Conservation (phyloP, 2,888 invertebrate genomes). For the Erpobdella octoculata region DNA sequence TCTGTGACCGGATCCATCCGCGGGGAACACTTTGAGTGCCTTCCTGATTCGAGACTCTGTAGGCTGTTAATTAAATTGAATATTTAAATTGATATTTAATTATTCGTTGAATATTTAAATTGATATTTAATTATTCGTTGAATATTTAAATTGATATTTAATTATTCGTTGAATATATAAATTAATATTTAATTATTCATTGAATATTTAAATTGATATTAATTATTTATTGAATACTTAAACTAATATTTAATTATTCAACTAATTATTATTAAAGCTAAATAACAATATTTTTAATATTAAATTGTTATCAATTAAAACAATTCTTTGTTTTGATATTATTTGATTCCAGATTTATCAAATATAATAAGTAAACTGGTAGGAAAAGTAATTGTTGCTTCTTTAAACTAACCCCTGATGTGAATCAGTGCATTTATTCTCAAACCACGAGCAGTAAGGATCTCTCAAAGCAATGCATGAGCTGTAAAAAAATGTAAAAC, state of each 20-base stretch:
- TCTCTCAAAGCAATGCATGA: conserved; percentile 85
- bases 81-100: neutral
- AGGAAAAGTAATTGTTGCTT: no score
- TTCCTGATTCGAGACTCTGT: conserved; percentile 24
- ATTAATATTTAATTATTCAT: no score
- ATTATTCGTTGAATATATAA: neutral
- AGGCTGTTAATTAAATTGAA: conserved; percentile 19
- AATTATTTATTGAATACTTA: no score
- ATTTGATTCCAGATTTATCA: no score
- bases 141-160: neutral
- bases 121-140: no score
- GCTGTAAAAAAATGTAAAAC: conserved; percentile 51
- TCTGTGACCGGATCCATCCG: neutral
- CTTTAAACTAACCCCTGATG: conserved; percentile 2
- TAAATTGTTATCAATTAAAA: no score
- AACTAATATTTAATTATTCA: no score
- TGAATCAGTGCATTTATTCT: conserved; percentile 17
- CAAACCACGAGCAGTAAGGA: conserved; percentile 87
- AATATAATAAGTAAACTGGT: no score
- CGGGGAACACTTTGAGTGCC: conserved; percentile 21
- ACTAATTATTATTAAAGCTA: no score
- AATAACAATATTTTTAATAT: no score
- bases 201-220: no score
- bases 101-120: neutral
- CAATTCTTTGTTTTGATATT: no score